phyloP scores from a whole-genome alignment of 37 sponge, comb jelly and placozoan genomes.

The Ianthella basta region DNA sequence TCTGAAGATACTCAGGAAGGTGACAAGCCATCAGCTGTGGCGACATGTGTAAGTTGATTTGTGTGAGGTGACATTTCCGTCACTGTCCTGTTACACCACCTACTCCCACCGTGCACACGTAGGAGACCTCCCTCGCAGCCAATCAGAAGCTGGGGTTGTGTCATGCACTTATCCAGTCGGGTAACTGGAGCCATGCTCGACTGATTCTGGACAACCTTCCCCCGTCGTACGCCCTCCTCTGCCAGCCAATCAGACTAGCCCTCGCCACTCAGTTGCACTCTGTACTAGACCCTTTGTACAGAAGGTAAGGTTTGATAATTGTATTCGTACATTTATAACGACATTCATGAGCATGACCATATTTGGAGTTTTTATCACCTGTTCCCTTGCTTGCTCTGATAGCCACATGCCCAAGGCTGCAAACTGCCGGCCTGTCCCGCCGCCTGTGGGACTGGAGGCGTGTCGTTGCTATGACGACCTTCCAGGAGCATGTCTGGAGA shows the following conservation, averaged over 20 bases:
- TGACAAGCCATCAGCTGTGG: no score
- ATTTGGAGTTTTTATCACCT: background rate
- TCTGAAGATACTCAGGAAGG: no score
- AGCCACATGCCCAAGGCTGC: slow-evolving; percentile 54
- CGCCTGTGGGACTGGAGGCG: background rate
- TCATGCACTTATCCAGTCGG: slow-evolving; percentile 66
- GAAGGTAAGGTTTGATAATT: slow-evolving; percentile 37
- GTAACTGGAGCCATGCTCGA: slow-evolving; percentile 71
- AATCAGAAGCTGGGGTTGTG: slow-evolving; percentile 93
- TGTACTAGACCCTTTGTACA: slow-evolving; percentile 81
- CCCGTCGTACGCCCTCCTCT: slow-evolving; percentile 50
- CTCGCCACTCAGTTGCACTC: slow-evolving; percentile 64
- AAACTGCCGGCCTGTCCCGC: slow-evolving; percentile 5
- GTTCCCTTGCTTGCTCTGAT: slow-evolving; percentile 12
- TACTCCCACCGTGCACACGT: background rate
- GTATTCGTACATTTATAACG: background rate
- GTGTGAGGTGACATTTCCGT: background rate
- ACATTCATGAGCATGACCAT: background rate
- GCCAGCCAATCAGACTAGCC: slow-evolving; percentile 36
- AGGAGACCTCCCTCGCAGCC: slow-evolving; percentile 43
- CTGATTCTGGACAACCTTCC: slow-evolving; percentile 74
- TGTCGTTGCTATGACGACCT: slow-evolving; percentile 7
- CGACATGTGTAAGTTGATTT: no score
- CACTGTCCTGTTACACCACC: background rate
- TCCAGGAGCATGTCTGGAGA: slow-evolving; percentile 28